Evolutionary conservation across 1,140 invertebrate genomes (phyloP).

Genomic region (Platyura marginata): DNA sequence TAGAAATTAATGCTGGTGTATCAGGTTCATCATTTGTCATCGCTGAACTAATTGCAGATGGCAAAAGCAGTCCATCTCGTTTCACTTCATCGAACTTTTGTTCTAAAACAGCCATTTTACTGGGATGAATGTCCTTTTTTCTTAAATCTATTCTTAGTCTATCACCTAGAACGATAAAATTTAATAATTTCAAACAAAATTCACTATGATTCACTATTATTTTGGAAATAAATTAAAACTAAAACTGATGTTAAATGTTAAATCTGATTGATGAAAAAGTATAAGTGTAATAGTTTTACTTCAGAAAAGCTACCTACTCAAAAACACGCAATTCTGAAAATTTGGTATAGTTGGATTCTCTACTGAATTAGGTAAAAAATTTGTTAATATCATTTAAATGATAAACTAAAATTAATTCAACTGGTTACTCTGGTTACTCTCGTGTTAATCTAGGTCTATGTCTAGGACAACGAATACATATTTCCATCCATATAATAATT

Average conservation of each 20-base stretch:
- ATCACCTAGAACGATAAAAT: conserved; percentile 32
- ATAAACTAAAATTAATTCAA: too few species aligned
- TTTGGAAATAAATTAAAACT: background rate
- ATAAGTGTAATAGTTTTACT: background rate
- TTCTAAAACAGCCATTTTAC: conserved; percentile 60
- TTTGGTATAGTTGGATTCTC: too few species aligned
- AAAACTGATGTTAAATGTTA: background rate
- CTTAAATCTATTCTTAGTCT: conserved; percentile 63
- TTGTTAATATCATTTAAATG: too few species aligned
- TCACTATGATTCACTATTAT: background rate
- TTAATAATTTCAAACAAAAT: background rate
- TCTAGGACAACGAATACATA: too few species aligned
- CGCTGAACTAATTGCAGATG: conserved; percentile 30
- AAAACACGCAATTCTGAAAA: too few species aligned
- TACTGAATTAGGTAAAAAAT: too few species aligned
- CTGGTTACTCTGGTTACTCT: too few species aligned
- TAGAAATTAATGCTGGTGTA: conserved; percentile 12
- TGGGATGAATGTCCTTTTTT: conserved; percentile 58
- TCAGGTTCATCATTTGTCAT: conserved; percentile 16
- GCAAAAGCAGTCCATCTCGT: conserved; percentile 56
- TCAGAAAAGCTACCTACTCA: background rate
- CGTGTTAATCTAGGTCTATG: too few species aligned
- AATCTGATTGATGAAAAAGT: too few species aligned
- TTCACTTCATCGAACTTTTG: conserved; percentile 77
- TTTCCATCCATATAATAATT: too few species aligned